phyloP scores from a whole-genome alignment of 2,888 invertebrate genomes.

The Euplexia lucipara region DNA sequence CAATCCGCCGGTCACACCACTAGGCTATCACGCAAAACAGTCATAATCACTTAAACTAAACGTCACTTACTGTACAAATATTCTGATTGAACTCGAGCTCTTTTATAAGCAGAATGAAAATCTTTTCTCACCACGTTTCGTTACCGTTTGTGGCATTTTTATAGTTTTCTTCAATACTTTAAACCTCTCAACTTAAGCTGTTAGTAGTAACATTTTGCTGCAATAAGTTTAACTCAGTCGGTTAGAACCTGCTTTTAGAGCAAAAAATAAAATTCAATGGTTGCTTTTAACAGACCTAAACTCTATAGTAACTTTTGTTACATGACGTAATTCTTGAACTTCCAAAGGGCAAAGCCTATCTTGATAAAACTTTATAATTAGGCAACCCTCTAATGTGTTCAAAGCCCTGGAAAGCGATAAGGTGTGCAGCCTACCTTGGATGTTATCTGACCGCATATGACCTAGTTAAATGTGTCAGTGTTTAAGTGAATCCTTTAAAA shows the following conservation, averaged over 20 bases:
- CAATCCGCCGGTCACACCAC: too few species aligned
- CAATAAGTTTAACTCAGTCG: slow-evolving; percentile 21
- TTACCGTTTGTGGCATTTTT: slow-evolving; percentile 10
- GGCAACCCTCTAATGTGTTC: slow-evolving; percentile 29
- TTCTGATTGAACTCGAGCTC: slow-evolving; percentile 2
- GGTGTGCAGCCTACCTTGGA: slow-evolving; percentile 3
- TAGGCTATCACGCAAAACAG: too few species aligned
- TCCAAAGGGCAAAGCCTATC: slow-evolving; percentile 24
- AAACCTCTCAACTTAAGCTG: slow-evolving; percentile 21
- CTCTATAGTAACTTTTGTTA: neutral
- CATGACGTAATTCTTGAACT: neutral
- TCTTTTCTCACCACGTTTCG: slow-evolving; percentile 18
- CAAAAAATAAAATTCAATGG: slow-evolving; percentile 8
- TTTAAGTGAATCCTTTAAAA: neutral
- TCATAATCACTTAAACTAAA: too few species aligned
- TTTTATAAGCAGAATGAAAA: slow-evolving; percentile 17
- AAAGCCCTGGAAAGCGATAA: slow-evolving; percentile 44
- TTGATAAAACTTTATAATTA: slow-evolving; percentile 41
- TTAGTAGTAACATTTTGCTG: slow-evolving; percentile 20
- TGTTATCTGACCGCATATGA: slow-evolving; percentile 10
- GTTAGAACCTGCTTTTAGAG: neutral
- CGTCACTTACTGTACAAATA: neutral
- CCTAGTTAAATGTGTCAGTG: neutral
- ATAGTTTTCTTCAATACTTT: slow-evolving; percentile 32
- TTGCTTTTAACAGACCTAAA: neutral